Conservation (phyloP, 2,113 vertebrate genomes). For the Pyrgilauda ruficollis region DNA sequence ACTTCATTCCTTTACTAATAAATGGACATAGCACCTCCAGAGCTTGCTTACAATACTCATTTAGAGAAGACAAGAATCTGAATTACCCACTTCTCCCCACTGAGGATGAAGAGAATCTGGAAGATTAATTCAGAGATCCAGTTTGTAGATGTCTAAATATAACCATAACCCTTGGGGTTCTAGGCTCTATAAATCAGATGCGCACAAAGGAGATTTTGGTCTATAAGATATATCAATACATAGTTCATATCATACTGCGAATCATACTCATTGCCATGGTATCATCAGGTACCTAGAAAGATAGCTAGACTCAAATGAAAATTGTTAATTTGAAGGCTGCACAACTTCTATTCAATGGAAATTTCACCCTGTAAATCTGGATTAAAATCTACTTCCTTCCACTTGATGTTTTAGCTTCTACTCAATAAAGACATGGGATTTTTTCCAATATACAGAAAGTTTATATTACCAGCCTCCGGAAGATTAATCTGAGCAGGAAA, state of each 20-base stretch:
- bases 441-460: neutral
- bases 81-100: neutral
- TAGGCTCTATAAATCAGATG: neutral
- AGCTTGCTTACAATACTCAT: neutral
- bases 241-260: neutral
- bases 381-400: neutral
- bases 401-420: neutral
- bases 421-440: neutral
- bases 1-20: neutral
- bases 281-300: neutral
- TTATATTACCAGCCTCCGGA: neutral
- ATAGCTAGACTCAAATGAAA: neutral
- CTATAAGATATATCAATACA: neutral
- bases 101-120: neutral
- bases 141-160: neutral
- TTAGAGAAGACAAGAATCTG: neutral
- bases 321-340: neutral
- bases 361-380: neutral
- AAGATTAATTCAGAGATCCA: neutral
- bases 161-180: neutral
- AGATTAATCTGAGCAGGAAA: neutral
- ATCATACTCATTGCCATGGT: neutral
- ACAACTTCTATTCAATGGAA: neutral
- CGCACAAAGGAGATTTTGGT: neutral
- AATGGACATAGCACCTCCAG: neutral